phyloP scores from a whole-genome alignment of 2,888 invertebrate species.

The Rosalia funebris region DNA sequence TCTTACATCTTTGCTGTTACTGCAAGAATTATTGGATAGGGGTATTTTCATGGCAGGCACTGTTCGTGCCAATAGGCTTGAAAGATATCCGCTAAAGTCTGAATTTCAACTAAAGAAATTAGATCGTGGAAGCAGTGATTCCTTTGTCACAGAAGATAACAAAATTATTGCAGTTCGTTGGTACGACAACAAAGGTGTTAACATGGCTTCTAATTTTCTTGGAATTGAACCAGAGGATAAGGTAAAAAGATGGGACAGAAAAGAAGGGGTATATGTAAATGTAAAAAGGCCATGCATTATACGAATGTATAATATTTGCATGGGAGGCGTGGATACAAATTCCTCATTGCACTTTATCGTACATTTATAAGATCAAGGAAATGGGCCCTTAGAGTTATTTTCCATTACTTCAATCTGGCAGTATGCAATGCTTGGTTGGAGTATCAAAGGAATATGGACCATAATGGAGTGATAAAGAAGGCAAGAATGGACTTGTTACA shows the following conservation, averaged over 20 bases:
- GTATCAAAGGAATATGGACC: neutral
- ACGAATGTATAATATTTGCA: constrained; percentile 7
- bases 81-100: constrained; percentile 2
- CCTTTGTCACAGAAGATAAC: constrained; percentile 7
- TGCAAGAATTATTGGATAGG: constrained; percentile 8
- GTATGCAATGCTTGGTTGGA: constrained; percentile 5
- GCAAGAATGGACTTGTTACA: constrained; percentile 3
- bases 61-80: constrained; percentile 3
- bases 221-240: constrained; percentile 8
- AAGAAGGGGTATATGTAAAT: neutral
- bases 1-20: constrained; percentile 8
- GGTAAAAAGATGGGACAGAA: constrained; percentile 3
- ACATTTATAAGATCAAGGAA: constrained; percentile 1
- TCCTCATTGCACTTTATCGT: neutral
- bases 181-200: constrained; percentile 12
- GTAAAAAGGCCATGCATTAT: constrained; percentile 4
- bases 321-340: constrained; percentile 4
- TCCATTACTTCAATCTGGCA: constrained; percentile 5
- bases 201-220: constrained; percentile 16
- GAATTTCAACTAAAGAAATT: constrained; percentile 7
- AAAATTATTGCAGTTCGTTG: constrained; percentile 14
- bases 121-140: neutral
- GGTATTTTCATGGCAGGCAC: constrained; percentile 9
- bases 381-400: constrained; percentile 2
- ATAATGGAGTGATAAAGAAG: neutral